Conservation (phyloP, 2,888 invertebrate species). For the Pocota personata region DNA sequence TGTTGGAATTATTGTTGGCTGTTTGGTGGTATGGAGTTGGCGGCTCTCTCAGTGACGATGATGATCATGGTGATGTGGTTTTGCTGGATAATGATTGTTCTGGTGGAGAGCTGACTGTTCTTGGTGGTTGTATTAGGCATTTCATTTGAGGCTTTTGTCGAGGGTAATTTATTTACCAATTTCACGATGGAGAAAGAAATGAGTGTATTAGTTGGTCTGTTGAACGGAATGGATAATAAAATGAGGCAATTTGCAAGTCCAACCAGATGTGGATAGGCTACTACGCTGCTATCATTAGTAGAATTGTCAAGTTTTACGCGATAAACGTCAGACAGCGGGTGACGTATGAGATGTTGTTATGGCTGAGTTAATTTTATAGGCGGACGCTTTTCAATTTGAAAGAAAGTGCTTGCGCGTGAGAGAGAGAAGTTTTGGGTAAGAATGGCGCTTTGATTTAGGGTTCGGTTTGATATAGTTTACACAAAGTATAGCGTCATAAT, state of each 20-base stretch:
- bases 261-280: constrained; percentile 40
- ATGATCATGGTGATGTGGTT: constrained; percentile 53
- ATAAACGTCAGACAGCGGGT: constrained; percentile 45
- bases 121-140: constrained; percentile 45
- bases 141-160: constrained; percentile 63
- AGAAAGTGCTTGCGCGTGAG: not conserved
- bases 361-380: constrained; percentile 34
- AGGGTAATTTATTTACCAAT: constrained; percentile 61
- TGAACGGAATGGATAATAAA: constrained; percentile 66
- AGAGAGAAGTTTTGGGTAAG: not conserved
- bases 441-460: not conserved
- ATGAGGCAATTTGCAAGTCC: constrained; percentile 67
- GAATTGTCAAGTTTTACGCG: constrained; percentile 60
- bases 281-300: constrained; percentile 42
- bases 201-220: constrained; percentile 69
- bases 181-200: constrained; percentile 39
- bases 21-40: constrained; percentile 30
- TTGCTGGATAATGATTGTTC: constrained; percentile 48
- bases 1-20: constrained; percentile 66
- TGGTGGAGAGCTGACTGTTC: constrained; percentile 13
- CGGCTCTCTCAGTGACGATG: constrained; percentile 9
- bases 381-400: constrained; percentile 40
- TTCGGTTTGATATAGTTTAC: no score
- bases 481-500: no score
- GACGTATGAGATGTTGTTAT: constrained; percentile 16